Percentiles rank a stretch among this genome's conserved stretches.
Evolutionary conservation across 2,888 invertebrate genomes (phyloP).

Genomic region (Malthinus flaveolus): DNA sequence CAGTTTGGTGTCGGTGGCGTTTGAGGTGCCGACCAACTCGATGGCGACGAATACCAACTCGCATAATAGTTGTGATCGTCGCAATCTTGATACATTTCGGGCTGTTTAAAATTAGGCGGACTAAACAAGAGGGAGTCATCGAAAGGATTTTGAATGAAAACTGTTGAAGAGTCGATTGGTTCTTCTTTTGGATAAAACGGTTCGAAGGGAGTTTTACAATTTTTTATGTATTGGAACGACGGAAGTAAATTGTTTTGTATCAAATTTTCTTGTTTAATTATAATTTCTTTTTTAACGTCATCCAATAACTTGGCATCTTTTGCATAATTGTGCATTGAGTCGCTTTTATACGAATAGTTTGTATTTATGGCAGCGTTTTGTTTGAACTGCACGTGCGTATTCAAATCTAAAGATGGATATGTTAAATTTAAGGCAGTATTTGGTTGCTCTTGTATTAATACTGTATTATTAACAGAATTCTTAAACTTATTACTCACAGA

Average conservation of each 20-base stretch:
- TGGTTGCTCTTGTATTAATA: slow-evolving; percentile 27
- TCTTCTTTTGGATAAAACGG: not conserved
- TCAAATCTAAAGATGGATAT: slow-evolving; percentile 32
- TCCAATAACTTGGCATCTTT: not conserved
- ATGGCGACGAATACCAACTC: slow-evolving; percentile 52
- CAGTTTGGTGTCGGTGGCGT: not conserved
- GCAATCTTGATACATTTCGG: slow-evolving; percentile 10
- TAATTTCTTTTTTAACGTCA: too few species aligned
- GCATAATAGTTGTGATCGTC: slow-evolving; percentile 12
- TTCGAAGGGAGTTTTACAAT: not conserved
- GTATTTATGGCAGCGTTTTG: slow-evolving; percentile 19
- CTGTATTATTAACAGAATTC: slow-evolving; percentile 19
- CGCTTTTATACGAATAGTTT: not conserved
- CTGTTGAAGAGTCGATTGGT: slow-evolving; percentile 4
- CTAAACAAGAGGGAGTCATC: slow-evolving; percentile 23
- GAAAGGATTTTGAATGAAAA: slow-evolving; percentile 29
- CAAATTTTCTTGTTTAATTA: too few species aligned
- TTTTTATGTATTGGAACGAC: slow-evolving; percentile 17
- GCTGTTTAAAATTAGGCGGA: not conserved
- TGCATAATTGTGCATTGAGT: not conserved
- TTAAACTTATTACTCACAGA: slow-evolving; percentile 10
- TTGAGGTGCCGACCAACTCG: not conserved
- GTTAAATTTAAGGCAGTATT: slow-evolving; percentile 41
- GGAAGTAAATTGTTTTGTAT: not conserved
- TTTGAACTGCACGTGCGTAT: slow-evolving; percentile 6